Percentiles rank a stretch among this genome's conserved stretches.
Evolutionary conservation across 2,797 vertebrate species (phyloP).

Genomic region (Triplophysa bombifrons): DNA sequence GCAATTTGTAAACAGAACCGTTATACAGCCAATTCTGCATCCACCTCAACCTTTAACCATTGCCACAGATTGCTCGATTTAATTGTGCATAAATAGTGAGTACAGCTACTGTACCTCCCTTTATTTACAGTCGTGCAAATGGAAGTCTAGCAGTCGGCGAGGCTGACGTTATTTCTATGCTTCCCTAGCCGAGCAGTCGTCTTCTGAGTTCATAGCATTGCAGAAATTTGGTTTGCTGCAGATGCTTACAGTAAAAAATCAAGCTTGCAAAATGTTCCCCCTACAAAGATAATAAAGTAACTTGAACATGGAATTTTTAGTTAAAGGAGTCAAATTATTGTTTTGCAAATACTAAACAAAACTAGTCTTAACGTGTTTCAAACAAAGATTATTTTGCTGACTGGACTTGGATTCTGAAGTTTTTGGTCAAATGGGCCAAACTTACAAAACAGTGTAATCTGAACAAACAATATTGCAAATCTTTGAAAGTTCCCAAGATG

Average conservation of each 20-base stretch:
- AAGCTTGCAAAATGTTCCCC: too few relatives aligned
- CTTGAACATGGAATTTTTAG: too few relatives aligned
- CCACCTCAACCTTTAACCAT: conserved; percentile 41
- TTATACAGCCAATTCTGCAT: conserved; percentile 38
- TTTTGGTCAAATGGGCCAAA: too few relatives aligned
- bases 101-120: conserved; percentile 15
- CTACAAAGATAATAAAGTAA: too few relatives aligned
- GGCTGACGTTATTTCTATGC: background rate
- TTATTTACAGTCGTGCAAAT: background rate
- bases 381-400: too few relatives aligned
- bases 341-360: too few relatives aligned
- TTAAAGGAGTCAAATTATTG: too few relatives aligned
- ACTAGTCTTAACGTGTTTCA: too few relatives aligned
- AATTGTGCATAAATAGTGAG: conserved; percentile 24
- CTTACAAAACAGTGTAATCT: too few relatives aligned
- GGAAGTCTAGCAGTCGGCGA: background rate
- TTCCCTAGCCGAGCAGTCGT: background rate
- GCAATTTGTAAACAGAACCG: conserved; percentile 65
- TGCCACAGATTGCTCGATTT: conserved; percentile 42
- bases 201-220: background rate
- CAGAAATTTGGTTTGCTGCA: conserved; percentile 13
- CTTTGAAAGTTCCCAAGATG: too few relatives aligned
- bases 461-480: too few relatives aligned
- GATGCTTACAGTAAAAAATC: background rate
- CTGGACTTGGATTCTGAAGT: too few relatives aligned